Base-by-base conservation (phyloP, 2,888 invertebrate genomes). In the Liodrosophila aerea region DNA sequence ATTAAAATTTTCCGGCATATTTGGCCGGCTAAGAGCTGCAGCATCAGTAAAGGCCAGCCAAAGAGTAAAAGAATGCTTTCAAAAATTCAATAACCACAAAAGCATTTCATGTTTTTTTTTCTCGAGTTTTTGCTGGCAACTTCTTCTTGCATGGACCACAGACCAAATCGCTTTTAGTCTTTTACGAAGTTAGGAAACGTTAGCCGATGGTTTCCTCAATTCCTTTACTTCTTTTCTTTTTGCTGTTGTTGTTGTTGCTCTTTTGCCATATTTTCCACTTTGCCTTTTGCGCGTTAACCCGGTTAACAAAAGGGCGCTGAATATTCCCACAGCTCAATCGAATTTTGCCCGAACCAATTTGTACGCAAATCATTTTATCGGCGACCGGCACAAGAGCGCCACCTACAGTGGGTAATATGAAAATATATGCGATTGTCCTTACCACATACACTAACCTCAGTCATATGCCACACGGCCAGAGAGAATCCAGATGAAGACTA, bases 361-460 rank as follows among this genome's bases (percentile, higher is more conserved):
- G 83, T 85, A 87, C 86, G 83, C 82, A 85, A 85, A 87, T 85
- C 85, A 87, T 86, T 86, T 87, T 85, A 86, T 80, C 69, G 75
- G 71, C 59, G 61, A 78, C 11, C 12, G 22, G 44, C 53, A 49
- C 41, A 45, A 50, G 57, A 73, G 61, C 60, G 68, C 49, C 58
- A 65, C 57, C 65, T 65, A 58, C 51, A 49, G 62, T 63, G 61
- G 54, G 46, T 58, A 61, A 64, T 63, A 71, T 27, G 57, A 69
- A 65, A 69, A 68, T 64, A 45, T 64, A 61, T 56, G 64, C 49
- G 61, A 68, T 64, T 68, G 69, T 61, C 58, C 64, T 61, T 64
- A n/a, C n/a, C 62, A n/a, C 2, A 40, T 64, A 41, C 53, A 18
- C 69, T 68, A 9, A 18, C 7, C 33, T 8, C 1, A 0, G 22